Evolutionary conservation across 2,113 vertebrate genomes (phyloP).

Genomic region (Thamnophis sirtalis): DNA sequence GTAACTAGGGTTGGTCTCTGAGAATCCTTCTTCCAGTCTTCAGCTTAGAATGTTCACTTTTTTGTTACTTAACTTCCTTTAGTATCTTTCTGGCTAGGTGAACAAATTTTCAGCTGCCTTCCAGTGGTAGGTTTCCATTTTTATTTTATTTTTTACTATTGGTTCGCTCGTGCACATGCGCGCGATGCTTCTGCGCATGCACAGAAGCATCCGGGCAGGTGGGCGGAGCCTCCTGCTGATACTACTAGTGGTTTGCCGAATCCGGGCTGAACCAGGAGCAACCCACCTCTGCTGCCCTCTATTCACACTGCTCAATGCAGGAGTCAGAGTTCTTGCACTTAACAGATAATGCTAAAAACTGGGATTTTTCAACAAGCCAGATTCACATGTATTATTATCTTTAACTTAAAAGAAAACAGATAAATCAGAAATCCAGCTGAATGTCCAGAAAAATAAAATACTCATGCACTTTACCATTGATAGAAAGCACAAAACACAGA

Average conservation of each 20-base stretch:
- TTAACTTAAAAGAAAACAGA: neutral
- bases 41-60: neutral
- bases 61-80: neutral
- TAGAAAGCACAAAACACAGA: neutral
- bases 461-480: neutral
- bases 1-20: neutral
- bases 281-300: neutral
- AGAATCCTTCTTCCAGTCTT: neutral
- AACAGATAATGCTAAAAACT: neutral
- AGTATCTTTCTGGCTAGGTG: neutral
- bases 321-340: neutral
- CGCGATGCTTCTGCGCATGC: no score
- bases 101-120: neutral
- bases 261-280: no score
- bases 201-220: no score
- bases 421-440: neutral
- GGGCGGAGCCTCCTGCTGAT: no score
- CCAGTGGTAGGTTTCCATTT: no score
- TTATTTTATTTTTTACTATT: no score
- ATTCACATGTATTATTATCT: neutral
- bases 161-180: no score
- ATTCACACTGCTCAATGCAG: neutral
- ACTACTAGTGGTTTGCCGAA: no score
- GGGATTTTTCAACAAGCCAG: neutral
- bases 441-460: neutral